Conservation (phyloP, 2,888 invertebrate species). For the Stenchaetothrips biformis region DNA sequence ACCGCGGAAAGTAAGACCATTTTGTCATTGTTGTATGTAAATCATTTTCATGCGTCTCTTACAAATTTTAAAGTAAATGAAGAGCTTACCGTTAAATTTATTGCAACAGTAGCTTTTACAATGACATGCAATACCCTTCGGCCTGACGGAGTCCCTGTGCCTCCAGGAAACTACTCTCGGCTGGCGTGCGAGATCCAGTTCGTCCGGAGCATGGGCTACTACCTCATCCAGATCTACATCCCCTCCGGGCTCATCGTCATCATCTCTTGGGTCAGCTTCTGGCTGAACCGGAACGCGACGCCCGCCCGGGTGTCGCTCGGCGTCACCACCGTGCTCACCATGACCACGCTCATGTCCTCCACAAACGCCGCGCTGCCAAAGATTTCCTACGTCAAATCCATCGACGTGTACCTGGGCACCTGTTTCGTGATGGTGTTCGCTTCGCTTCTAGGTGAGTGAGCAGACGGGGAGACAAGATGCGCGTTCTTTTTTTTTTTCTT, state of each 20-base stretch:
- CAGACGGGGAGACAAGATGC: constrained; percentile 22
- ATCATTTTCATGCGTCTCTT: not conserved
- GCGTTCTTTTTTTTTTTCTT: not conserved
- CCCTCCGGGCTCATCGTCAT: constrained; percentile 95
- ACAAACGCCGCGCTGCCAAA: constrained; percentile 95
- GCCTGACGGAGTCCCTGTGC: not conserved
- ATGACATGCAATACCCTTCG: not conserved
- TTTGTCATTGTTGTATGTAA: no score
- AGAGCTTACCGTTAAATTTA: no score
- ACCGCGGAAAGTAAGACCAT: no score
- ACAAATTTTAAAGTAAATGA: not conserved
- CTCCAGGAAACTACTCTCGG: constrained; percentile 89
- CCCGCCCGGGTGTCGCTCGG: constrained; percentile 90
- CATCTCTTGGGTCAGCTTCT: constrained; percentile 96
- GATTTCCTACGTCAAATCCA: constrained; percentile 96
- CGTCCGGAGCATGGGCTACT: constrained; percentile 97
- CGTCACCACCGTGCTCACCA: constrained; percentile 93
- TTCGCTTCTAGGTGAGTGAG: constrained; percentile 79
- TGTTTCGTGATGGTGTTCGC: constrained; percentile 99
- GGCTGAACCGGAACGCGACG: constrained; percentile 92
- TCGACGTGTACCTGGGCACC: constrained; percentile 94
- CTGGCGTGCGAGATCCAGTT: constrained; percentile 95
- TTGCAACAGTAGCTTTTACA: not conserved
- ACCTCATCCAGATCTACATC: constrained; percentile 97
- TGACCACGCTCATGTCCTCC: constrained; percentile 96